These are phyloP conservation scores for Choristoneura fumiferana DNA, from an alignment of 1,140 invertebrate genomes.

Conservation along the genomic window DNA sequence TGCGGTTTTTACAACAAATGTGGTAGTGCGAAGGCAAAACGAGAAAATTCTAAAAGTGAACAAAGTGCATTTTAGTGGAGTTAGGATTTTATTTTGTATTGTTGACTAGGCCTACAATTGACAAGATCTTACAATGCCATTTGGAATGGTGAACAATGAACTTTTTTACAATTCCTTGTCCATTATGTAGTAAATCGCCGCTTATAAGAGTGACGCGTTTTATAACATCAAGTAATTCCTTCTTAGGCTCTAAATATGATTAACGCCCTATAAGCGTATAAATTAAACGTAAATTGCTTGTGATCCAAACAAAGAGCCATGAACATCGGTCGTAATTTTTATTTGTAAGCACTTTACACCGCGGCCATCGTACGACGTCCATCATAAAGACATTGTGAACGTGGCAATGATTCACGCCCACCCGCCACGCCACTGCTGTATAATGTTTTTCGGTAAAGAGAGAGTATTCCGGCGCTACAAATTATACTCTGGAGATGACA, in stretches of 20 bases:
- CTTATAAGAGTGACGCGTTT: too few species aligned
- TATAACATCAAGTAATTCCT: too few species aligned
- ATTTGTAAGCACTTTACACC: constrained; percentile 14
- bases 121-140: too few species aligned
- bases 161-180: too few species aligned
- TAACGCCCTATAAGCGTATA: neutral
- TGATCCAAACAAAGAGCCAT: constrained; percentile 5
- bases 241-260: neutral
- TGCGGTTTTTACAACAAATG: constrained; percentile 4
- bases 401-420: constrained; percentile 5
- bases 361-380: neutral
- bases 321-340: constrained; percentile 4
- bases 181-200: too few species aligned
- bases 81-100: too few species aligned
- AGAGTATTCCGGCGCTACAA: neutral
- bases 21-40: neutral
- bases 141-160: too few species aligned
- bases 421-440: constrained; percentile 2
- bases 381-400: constrained; percentile 4
- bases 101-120: too few species aligned
- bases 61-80: too few species aligned
- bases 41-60: too few species aligned
- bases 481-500: constrained; percentile 5
- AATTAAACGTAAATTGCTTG: neutral
- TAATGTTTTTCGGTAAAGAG: constrained; percentile 6